These are phyloP conservation scores for Zhuqinia jingwanae DNA, from an alignment of 2,888 invertebrate species.

Conservation along the genomic window DNA sequence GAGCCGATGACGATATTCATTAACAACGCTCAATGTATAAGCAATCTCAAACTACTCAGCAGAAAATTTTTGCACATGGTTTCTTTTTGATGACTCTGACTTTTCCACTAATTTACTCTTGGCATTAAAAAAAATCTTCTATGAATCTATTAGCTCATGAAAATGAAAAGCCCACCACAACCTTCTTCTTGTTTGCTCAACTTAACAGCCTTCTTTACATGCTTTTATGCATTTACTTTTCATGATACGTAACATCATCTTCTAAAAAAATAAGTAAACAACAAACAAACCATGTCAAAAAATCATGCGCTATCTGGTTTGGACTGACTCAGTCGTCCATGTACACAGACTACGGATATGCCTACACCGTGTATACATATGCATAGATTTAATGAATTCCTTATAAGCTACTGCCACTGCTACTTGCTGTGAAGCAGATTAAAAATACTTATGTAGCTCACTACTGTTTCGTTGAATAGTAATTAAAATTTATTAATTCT, in stretches of 20 bases:
- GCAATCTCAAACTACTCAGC: too few relatives aligned
- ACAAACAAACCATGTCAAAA: slow-evolving; percentile 20
- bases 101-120: too few relatives aligned
- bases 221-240: neutral
- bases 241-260: neutral
- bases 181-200: neutral
- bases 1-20: neutral
- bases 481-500: slow-evolving; percentile 24
- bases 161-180: neutral
- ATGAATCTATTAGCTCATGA: neutral
- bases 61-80: too few relatives aligned
- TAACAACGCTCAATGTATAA: too few relatives aligned
- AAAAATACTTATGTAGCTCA: too few relatives aligned
- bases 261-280: neutral
- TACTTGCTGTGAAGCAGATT: too few relatives aligned
- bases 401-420: too few relatives aligned
- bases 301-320: slow-evolving; percentile 4
- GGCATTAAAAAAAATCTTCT: too few relatives aligned
- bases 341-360: too few relatives aligned
- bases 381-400: too few relatives aligned
- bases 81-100: too few relatives aligned
- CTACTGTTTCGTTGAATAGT: neutral
- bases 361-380: too few relatives aligned
- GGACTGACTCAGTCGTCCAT: neutral
- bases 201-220: neutral